Conservation (phyloP, 2,797 vertebrate species). For the Ptychadena robeensis region DNA sequence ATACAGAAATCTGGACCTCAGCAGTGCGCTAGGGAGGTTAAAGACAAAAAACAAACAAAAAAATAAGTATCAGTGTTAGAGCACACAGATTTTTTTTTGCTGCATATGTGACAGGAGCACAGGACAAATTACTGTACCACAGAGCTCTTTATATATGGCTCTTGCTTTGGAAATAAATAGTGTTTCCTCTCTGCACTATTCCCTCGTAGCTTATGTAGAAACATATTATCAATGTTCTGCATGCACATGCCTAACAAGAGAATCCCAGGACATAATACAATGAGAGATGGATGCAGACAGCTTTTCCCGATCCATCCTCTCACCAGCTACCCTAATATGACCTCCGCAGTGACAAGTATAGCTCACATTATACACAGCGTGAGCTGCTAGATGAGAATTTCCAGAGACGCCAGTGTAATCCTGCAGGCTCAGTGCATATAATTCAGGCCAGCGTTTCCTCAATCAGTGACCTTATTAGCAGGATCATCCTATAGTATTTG, state of each 20-base stretch:
- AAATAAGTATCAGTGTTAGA: too few relatives aligned
- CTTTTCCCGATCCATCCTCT: background rate
- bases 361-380: conserved; percentile 18
- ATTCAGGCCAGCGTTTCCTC: conserved; percentile 27
- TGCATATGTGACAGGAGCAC: too few relatives aligned
- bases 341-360: conserved; percentile 12
- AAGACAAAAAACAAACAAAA: too few relatives aligned
- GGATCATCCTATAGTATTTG: conserved; percentile 30
- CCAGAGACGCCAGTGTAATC: conserved; percentile 29
- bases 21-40: too few relatives aligned
- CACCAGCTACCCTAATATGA: background rate
- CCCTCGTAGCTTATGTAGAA: too few relatives aligned
- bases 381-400: conserved; percentile 28
- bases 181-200: background rate
- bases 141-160: background rate
- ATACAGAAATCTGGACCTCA: too few relatives aligned
- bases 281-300: conserved; percentile 1
- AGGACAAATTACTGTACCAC: too few relatives aligned
- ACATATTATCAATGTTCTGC: background rate
- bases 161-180: background rate
- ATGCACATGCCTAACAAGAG: background rate
- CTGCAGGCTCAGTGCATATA: conserved; percentile 15
- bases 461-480: conserved; percentile 49
- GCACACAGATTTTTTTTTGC: too few relatives aligned
- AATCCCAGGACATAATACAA: background rate